Base-by-base conservation (phyloP, 2,888 invertebrate genomes). In the Epiblema foenella region DNA sequence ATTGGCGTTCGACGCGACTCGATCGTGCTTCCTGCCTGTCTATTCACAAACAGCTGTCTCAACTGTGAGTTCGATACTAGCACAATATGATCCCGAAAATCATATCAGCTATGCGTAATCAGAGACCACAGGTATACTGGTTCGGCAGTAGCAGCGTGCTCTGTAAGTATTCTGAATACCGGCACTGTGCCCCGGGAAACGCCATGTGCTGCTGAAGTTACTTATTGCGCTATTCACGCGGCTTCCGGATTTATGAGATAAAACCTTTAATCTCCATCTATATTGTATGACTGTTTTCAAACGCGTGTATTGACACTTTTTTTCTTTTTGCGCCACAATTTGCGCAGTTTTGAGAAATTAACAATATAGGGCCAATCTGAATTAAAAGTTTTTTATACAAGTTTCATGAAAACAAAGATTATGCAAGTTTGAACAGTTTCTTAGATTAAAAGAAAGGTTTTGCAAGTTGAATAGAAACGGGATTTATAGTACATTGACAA, bases 1-100 rank as follows among this genome's bases (percentile, higher is more conserved):
- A 90, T 89, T 90, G 89, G 83, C 80, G 81, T 77, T 79, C 76
- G 77, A 73, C 69, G 78, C 76, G 80, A 78, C 79, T 81, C 82
- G 80, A 82, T 83, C 79, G 77, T 74, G 77, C 83, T 87, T 89
- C 89, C 89, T 84, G 82, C 76, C n/a, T 46, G 46, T 46, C n/a
- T 46, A 46, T 46, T 46, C 46, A n/a, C 46, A 46, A 46, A 46
- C 46, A n/a, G 7, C 12, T 46, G 46, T 46, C 7, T 46, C 46
- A n/a, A 46, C n/a, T 5, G 4, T 42, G 7, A n/a, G 3, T 7
- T 15, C 46, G 8, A 46, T 46, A 46, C 15, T 42, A 42, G 15
- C 15, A 12, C n/a, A n/a, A 46, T n/a, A n/a, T 46, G 46, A 46
- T n/a, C n/a, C n/a, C 7, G 7, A n/a, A 5, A 46, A n/a, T 46